phyloP scores from a whole-genome alignment of 1,140 invertebrate species.

The Polypedilum vanderplanki region DNA sequence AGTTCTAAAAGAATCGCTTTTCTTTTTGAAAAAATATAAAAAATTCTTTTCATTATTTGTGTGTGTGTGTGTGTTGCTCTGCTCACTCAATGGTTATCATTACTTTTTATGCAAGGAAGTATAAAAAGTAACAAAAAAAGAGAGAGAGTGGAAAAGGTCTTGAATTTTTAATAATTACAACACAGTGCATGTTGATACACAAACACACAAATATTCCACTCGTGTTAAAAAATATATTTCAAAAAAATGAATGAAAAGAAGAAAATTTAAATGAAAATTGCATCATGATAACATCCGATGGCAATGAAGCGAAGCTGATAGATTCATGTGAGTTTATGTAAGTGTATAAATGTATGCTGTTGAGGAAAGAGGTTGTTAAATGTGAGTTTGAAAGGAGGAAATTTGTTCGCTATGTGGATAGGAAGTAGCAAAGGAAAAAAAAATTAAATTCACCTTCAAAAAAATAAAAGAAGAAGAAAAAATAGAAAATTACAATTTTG shows the following conservation, averaged over 20 bases:
- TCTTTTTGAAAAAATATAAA: too few relatives aligned
- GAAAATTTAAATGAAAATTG: constrained; percentile 9
- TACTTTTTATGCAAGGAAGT: neutral
- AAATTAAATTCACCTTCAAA: constrained; percentile 29
- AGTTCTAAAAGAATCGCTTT: too few relatives aligned
- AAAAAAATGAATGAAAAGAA: constrained; percentile 1
- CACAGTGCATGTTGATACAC: neutral
- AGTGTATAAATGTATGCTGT: neutral
- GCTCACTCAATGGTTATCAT: neutral
- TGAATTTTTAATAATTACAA: neutral
- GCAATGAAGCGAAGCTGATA: constrained; percentile 16
- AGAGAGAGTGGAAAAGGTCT: neutral
- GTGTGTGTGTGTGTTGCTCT: neutral
- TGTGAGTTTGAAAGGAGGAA: neutral
- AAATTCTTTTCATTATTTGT: neutral
- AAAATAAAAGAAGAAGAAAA: constrained; percentile 24
- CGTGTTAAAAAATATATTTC: neutral
- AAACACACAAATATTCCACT: neutral
- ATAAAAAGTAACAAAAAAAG: neutral
- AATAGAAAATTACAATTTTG: neutral
- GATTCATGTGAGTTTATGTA: neutral
- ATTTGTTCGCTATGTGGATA: neutral
- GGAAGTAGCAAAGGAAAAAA: constrained; percentile 22
- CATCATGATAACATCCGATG: constrained; percentile 17
- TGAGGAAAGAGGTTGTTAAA: neutral